Base-by-base conservation (phyloP, 2,797 vertebrate genomes). In the Oreochromis mossambicus region DNA sequence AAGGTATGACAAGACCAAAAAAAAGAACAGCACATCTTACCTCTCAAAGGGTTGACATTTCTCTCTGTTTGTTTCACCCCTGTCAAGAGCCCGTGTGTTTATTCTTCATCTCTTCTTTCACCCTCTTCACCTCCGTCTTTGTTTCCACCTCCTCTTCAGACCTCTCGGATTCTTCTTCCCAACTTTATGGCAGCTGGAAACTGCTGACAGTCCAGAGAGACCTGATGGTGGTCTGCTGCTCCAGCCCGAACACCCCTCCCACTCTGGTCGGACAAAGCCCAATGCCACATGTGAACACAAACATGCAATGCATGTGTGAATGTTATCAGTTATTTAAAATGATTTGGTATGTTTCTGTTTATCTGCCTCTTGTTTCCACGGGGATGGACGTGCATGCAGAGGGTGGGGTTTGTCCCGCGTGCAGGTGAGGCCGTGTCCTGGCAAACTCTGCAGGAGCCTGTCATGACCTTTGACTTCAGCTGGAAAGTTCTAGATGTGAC, bases 221-320 rank as follows among this genome's bases (percentile, higher is more conserved):
- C 80, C 80, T 98, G 90, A 94, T 98, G 90, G 95, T 98, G 26
- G 95, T 96, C 82, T 94, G 91, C 86, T 97, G 97, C 89, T 97
- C 97, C 0, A 95, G 97, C 66, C 97, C 97, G 0, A 94, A 94
- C 88, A 93, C 73, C 1, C 96, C 96, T 0, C 96, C 96, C 9
- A 92, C 93, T 75, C 95, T 97, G 96, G 97, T 97, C 87, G 94
- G 94, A 77, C 24, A 38, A 21, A 61, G 6, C 63, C 34, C 48
- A 4, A 58, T 11, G 19, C 51, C 14, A 11, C 82, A 21, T n/a
- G 24, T 15, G 24, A 50, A 58, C 77, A 34, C 55, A 43, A 66
- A 85, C 84, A 86, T 55, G 81, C 66, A 46, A 10, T 12, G 1
- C 3, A 1, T 68, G n/a, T 32, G n/a, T 1, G 12, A 78, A 36